phyloP scores from a whole-genome alignment of 2,797 vertebrate species.

The Cynodonichthys magdalenae region DNA sequence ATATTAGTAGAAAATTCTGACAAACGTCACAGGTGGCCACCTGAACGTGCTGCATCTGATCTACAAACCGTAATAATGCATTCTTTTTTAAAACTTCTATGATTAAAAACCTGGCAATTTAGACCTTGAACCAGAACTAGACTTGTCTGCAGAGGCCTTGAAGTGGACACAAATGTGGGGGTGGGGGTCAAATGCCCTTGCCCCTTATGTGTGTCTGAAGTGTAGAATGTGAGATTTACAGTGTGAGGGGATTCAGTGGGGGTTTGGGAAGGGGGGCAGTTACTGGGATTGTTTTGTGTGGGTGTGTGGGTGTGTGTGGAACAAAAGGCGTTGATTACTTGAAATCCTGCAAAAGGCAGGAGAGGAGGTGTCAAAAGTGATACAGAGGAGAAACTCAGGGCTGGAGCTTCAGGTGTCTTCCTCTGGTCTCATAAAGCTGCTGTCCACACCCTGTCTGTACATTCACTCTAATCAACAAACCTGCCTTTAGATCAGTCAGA shows the following conservation, averaged over 20 bases:
- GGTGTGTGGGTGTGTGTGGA: constrained; percentile 69
- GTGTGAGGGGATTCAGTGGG: constrained; percentile 36
- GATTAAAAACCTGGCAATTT: constrained; percentile 52
- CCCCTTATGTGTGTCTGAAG: constrained; percentile 48
- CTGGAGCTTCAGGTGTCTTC: constrained; percentile 44
- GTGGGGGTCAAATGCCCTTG: constrained; percentile 71
- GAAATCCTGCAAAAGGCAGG: constrained; percentile 82
- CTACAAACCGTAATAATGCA: not conserved
- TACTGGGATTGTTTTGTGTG: constrained; percentile 63
- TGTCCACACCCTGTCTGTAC: constrained; percentile 74
- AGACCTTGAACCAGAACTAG: constrained; percentile 62
- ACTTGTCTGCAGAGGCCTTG: constrained; percentile 57
- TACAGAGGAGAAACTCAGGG: constrained; percentile 69
- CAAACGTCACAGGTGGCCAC: too few relatives aligned
- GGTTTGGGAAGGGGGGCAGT: constrained; percentile 54
- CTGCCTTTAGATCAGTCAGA: not conserved
- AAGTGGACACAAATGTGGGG: constrained; percentile 60
- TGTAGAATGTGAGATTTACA: constrained; percentile 46
- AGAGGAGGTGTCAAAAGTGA: constrained; percentile 81
- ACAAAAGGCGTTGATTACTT: constrained; percentile 87
- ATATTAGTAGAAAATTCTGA: too few relatives aligned
- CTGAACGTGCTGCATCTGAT: too few relatives aligned
- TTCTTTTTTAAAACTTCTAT: not conserved
- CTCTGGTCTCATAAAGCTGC: constrained; percentile 42
- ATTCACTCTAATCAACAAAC: constrained; percentile 68